Evolutionary conservation across 2,888 invertebrate species (phyloP).

Genomic region (Pollenia griseotomentosa): DNA sequence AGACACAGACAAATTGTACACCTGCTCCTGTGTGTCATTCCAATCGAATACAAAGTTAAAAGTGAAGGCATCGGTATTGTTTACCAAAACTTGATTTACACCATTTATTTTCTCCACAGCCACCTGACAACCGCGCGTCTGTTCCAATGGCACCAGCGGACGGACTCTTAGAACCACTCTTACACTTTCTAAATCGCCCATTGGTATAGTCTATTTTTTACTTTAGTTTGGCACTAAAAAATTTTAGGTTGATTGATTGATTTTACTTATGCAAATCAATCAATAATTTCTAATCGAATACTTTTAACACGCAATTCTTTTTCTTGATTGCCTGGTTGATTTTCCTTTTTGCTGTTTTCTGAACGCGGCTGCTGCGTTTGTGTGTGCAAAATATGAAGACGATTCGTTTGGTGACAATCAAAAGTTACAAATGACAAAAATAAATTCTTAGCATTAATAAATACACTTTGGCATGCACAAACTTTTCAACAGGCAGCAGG

Average conservation of each 20-base stretch:
- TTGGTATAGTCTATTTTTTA: constrained; percentile 24
- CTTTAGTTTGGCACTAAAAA: not conserved
- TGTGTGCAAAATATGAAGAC: constrained; percentile 21
- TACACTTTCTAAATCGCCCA: constrained; percentile 78
- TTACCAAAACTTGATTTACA: constrained; percentile 89
- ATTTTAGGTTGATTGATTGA: not conserved
- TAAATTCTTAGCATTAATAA: not conserved
- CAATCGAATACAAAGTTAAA: constrained; percentile 93
- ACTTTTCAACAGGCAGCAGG: not conserved
- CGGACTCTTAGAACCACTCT: constrained; percentile 93
- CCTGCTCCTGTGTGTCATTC: constrained; percentile 88
- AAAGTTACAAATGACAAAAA: constrained; percentile 19
- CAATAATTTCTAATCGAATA: not conserved
- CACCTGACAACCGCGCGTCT: constrained; percentile 89
- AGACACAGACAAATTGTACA: constrained; percentile 90
- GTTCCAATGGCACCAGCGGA: constrained; percentile 90
- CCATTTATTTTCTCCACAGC: constrained; percentile 88
- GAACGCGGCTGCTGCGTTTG: constrained; percentile 26
- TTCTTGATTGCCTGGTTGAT: not conserved
- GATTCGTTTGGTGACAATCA: constrained; percentile 20
- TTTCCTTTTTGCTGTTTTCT: not conserved
- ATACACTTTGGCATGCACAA: not conserved
- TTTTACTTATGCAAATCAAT: constrained; percentile 41
- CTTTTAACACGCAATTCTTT: not conserved
- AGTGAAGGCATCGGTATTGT: constrained; percentile 90